Percentiles rank a stretch among this genome's conserved stretches.
phyloP scores from a whole-genome alignment of 2,888 invertebrate species.

The Apotomis betuletana region DNA sequence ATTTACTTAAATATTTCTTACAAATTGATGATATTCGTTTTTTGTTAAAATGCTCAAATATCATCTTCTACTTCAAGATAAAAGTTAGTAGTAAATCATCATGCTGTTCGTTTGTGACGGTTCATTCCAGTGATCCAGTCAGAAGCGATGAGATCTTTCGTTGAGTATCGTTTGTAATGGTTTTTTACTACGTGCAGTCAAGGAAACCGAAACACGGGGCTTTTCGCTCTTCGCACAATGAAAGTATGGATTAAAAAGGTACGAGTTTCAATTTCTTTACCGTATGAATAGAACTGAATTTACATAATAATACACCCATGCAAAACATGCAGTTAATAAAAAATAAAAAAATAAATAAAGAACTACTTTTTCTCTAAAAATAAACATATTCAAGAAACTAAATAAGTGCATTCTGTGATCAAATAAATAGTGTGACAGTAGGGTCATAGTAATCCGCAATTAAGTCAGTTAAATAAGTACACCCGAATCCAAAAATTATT shows the following conservation, averaged over 20 bases:
- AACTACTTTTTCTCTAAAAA: background rate
- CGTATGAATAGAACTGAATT: background rate
- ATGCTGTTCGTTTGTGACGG: too few relatives aligned
- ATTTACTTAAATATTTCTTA: background rate
- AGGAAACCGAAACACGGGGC: too few relatives aligned
- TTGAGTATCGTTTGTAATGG: too few relatives aligned
- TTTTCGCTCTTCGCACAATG: too few relatives aligned
- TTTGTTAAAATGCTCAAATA: too few relatives aligned
- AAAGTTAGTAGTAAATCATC: too few relatives aligned
- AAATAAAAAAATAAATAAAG: background rate
- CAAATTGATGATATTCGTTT: background rate
- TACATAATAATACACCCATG: constrained; percentile 24
- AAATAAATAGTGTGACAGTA: constrained; percentile 48
- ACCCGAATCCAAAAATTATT: constrained; percentile 18
- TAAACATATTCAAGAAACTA: background rate
- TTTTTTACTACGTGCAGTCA: too few relatives aligned
- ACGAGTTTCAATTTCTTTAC: too few relatives aligned
- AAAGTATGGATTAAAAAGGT: too few relatives aligned
- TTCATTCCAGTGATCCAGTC: too few relatives aligned
- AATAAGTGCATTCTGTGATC: constrained; percentile 23
- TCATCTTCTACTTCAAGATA: too few relatives aligned
- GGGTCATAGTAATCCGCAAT: constrained; percentile 58
- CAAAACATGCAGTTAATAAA: constrained; percentile 33
- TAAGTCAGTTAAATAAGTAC: constrained; percentile 21
- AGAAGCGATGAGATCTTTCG: too few relatives aligned